These are phyloP conservation scores for Vultur gryphus DNA, from an alignment of 2,797 vertebrate species.

Conservation along the genomic window DNA sequence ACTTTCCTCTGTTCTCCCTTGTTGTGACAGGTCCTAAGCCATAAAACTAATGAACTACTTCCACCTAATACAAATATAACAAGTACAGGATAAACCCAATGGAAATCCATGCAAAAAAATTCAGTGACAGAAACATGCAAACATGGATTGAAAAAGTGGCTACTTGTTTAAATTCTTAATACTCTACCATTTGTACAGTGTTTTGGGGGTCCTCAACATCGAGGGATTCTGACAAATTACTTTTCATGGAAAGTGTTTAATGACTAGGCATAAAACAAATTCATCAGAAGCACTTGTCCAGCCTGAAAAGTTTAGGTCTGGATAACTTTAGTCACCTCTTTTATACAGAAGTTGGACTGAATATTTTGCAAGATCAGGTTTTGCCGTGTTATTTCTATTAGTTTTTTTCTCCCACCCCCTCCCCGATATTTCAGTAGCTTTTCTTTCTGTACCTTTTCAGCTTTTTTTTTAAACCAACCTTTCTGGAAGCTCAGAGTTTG, in stretches of 20 bases:
- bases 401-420: fast-evolving
- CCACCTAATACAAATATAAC: neutral
- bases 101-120: neutral
- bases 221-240: neutral
- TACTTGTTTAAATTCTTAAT: neutral
- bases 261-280: neutral
- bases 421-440: neutral
- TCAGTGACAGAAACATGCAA: neutral
- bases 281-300: neutral
- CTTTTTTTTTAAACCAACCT: neutral
- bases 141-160: neutral
- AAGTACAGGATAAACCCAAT: neutral
- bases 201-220: neutral
- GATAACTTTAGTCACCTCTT: neutral
- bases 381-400: neutral
- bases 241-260: neutral
- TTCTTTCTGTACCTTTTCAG: neutral
- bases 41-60: neutral
- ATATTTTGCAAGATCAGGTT: neutral
- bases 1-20: neutral
- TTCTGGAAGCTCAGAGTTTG: neutral
- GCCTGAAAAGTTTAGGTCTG: neutral
- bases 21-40: neutral
- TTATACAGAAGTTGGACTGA: neutral
- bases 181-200: neutral